A percentile compares a stretch with the other conserved stretches of the same genome.
Evolutionary conservation across 2,797 vertebrate species (phyloP).

Genomic region (Microctenopoma lineatum): DNA sequence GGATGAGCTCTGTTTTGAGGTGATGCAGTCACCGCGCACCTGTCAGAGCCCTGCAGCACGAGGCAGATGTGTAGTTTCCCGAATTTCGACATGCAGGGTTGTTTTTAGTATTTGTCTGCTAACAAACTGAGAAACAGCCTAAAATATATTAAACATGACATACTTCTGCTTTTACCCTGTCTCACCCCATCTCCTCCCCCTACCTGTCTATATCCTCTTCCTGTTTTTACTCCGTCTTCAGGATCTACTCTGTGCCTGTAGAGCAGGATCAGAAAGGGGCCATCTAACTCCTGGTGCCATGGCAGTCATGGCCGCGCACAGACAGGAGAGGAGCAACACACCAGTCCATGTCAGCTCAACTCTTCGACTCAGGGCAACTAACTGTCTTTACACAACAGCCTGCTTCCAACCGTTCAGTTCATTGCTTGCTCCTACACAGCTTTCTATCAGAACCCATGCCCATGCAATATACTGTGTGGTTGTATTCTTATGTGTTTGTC

Average conservation of each 20-base stretch:
- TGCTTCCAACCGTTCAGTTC: slow-evolving; percentile 49
- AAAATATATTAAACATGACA: slow-evolving; percentile 48
- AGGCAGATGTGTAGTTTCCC: slow-evolving; percentile 37
- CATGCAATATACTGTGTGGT: slow-evolving; percentile 32
- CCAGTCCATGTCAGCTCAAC: slow-evolving; percentile 37
- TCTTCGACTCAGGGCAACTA: slow-evolving; percentile 60
- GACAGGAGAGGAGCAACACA: slow-evolving; percentile 44
- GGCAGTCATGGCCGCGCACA: slow-evolving; percentile 32
- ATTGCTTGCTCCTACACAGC: slow-evolving; percentile 20
- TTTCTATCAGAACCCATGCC: slow-evolving; percentile 39
- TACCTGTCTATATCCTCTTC: slow-evolving; percentile 1
- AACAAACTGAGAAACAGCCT: slow-evolving; percentile 42
- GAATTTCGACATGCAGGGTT: slow-evolving; percentile 27
- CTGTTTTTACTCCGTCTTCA: slow-evolving; percentile 49
- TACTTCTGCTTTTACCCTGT: slow-evolving; percentile 31
- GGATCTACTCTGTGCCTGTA: slow-evolving; percentile 81
- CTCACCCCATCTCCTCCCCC: slow-evolving; percentile 4
- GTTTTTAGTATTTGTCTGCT: slow-evolving; percentile 37
- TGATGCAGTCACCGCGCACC: slow-evolving; percentile 64
- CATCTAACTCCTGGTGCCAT: slow-evolving; percentile 67
- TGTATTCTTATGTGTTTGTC: slow-evolving; percentile 48
- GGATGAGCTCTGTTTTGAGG: slow-evolving; percentile 71
- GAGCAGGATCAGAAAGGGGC: slow-evolving; percentile 82
- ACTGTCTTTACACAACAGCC: slow-evolving; percentile 65
- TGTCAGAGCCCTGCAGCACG: slow-evolving; percentile 57